Conservation (phyloP, 2,888 invertebrate genomes). For the Griposia aprilina region DNA sequence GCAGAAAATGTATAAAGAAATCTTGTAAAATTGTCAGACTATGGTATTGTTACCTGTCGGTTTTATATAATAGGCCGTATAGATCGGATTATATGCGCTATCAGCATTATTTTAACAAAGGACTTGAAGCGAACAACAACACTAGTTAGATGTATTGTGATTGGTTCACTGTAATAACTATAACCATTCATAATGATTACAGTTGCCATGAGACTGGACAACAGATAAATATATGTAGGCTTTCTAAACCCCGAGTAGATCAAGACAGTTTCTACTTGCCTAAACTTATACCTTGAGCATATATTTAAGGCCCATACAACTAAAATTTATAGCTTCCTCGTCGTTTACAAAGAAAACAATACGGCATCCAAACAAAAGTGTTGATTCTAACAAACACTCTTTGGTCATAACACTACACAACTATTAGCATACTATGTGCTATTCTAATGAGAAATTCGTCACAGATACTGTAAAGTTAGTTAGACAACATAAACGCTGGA, state of each 20-base stretch:
- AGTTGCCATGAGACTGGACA: neutral
- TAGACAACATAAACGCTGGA: constrained; percentile 46
- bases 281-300: neutral
- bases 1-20: neutral
- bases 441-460: constrained; percentile 79
- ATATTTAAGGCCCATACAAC: neutral
- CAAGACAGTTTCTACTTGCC: neutral
- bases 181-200: neutral
- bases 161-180: neutral
- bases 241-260: neutral
- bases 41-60: neutral
- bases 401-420: constrained; percentile 52
- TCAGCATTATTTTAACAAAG: neutral
- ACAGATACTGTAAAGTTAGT: constrained; percentile 69
- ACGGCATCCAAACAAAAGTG: constrained; percentile 45
- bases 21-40: neutral
- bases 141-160: neutral
- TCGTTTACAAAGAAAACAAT: constrained; percentile 42
- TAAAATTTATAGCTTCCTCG: constrained; percentile 53
- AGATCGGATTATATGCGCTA: neutral
- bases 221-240: neutral
- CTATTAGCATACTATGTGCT: constrained; percentile 73
- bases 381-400: constrained; percentile 60
- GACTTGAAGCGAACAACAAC: neutral
- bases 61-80: neutral